Evolutionary conservation across 2,888 invertebrate species (phyloP).

Genomic region (Hyles lineata): DNA sequence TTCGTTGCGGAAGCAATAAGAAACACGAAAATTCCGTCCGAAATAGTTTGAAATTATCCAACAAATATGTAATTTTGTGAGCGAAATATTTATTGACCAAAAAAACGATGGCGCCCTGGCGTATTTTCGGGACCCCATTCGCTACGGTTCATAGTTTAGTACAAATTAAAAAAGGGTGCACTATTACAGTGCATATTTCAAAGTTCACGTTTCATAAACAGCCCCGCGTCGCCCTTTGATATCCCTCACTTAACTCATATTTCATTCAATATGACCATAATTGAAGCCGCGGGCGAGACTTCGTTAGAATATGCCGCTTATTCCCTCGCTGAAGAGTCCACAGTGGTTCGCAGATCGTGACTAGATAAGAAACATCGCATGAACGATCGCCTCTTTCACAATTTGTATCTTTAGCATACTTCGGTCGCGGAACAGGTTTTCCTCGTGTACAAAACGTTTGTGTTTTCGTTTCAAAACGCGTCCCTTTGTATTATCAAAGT

Average conservation of each 20-base stretch:
- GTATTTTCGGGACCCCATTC: constrained; percentile 67
- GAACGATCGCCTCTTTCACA: constrained; percentile 83
- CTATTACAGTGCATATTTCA: constrained; percentile 76
- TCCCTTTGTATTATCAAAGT: constrained; percentile 82
- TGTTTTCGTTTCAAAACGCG: constrained; percentile 77
- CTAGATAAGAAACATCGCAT: constrained; percentile 71
- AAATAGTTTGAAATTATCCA: constrained; percentile 75
- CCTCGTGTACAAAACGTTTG: constrained; percentile 70
- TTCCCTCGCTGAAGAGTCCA: constrained; percentile 63
- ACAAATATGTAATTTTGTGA: constrained; percentile 62
- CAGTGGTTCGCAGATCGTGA: constrained; percentile 56
- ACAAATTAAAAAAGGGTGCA: constrained; percentile 83
- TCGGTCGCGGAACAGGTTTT: constrained; percentile 81
- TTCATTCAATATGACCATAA: constrained; percentile 84
- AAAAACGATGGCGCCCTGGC: constrained; percentile 43
- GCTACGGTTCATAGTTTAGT: constrained; percentile 77
- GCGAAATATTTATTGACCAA: constrained; percentile 56
- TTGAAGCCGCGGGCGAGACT: constrained; percentile 70
- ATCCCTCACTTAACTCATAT: constrained; percentile 84
- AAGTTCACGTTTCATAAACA: constrained; percentile 81
- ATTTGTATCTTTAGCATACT: constrained; percentile 83
- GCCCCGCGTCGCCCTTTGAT: constrained; percentile 81
- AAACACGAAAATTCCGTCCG: constrained; percentile 79
- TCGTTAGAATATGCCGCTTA: constrained; percentile 71
- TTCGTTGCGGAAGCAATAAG: constrained; percentile 85